phyloP scores from a whole-genome alignment of 2,113 vertebrate species.

The Aegithalos caudatus region DNA sequence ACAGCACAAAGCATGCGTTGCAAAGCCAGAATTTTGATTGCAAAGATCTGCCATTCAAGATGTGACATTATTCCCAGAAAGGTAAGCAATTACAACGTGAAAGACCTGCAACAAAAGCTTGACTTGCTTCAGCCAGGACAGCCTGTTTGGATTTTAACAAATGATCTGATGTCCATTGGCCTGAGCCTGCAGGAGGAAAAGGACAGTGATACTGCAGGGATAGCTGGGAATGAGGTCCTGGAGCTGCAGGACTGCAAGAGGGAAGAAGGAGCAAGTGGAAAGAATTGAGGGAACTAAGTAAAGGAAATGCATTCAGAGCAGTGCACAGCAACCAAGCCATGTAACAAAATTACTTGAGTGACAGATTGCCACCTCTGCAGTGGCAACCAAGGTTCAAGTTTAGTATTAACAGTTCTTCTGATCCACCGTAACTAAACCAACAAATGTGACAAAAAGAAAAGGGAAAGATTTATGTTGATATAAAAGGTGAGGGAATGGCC shows the following conservation, averaged over 20 bases:
- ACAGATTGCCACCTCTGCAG: not conserved
- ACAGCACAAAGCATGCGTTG: rapidly evolving
- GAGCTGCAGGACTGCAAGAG: not conserved
- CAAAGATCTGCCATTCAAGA: not conserved
- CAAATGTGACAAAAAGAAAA: not conserved
- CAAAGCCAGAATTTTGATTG: not conserved
- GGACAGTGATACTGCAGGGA: not conserved
- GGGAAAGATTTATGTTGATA: not conserved
- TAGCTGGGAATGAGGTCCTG: not conserved
- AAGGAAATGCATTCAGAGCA: not conserved
- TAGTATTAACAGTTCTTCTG: not conserved
- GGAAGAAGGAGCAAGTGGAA: not conserved
- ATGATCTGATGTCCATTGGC: rapidly evolving
- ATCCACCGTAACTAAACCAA: not conserved
- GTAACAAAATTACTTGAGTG: not conserved
- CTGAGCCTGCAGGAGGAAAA: not conserved
- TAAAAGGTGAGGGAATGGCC: not conserved
- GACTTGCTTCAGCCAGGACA: not conserved
- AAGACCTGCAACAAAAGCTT: not conserved
- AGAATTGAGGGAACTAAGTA: not conserved
- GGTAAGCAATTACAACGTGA: not conserved
- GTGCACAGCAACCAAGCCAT: not conserved
- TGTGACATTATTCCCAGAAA: not conserved
- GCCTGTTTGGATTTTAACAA: not conserved
- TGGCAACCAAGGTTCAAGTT: not conserved